These are phyloP conservation scores for Epistrophe eligans DNA, from an alignment of 2,888 invertebrate genomes.

Conservation along the genomic window DNA sequence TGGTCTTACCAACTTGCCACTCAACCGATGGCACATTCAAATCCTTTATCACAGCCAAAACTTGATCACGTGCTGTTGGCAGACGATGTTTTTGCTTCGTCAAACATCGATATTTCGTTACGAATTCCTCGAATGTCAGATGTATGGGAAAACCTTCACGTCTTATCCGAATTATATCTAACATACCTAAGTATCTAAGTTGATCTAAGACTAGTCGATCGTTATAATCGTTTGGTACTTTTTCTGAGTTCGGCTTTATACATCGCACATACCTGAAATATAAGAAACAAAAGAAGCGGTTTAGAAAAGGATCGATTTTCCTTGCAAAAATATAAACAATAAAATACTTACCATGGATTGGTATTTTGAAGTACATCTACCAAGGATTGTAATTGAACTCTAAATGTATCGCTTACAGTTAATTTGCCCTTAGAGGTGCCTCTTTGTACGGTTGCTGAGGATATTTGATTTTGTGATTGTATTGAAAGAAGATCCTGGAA, in stretches of 20 bases:
- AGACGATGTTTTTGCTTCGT: constrained; percentile 79
- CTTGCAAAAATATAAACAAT: constrained; percentile 15
- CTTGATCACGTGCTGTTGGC: constrained; percentile 79
- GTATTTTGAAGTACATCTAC: constrained; percentile 95
- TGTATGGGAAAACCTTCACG: constrained; percentile 96
- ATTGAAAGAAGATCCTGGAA: constrained; percentile 85
- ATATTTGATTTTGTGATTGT: constrained; percentile 83
- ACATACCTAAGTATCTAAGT: constrained; percentile 95
- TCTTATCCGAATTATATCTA: constrained; percentile 95
- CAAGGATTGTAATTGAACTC: constrained; percentile 93
- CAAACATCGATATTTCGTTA: constrained; percentile 91
- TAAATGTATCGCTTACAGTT: constrained; percentile 95
- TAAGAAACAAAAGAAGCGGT: background rate
- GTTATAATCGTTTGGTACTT: constrained; percentile 91
- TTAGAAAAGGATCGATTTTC: background rate
- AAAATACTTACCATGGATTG: constrained; percentile 90
- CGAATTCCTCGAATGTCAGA: constrained; percentile 90
- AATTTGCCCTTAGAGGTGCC: constrained; percentile 95
- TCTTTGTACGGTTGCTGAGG: constrained; percentile 86
- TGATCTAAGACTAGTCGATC: constrained; percentile 93
- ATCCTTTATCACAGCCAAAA: constrained; percentile 85
- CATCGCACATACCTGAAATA: constrained; percentile 92
- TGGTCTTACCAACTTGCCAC: constrained; percentile 95
- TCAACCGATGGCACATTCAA: constrained; percentile 89
- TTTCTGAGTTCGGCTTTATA: constrained; percentile 95